Conservation (phyloP, 1,140 invertebrate species). For the Drosophila bocqueti region DNA sequence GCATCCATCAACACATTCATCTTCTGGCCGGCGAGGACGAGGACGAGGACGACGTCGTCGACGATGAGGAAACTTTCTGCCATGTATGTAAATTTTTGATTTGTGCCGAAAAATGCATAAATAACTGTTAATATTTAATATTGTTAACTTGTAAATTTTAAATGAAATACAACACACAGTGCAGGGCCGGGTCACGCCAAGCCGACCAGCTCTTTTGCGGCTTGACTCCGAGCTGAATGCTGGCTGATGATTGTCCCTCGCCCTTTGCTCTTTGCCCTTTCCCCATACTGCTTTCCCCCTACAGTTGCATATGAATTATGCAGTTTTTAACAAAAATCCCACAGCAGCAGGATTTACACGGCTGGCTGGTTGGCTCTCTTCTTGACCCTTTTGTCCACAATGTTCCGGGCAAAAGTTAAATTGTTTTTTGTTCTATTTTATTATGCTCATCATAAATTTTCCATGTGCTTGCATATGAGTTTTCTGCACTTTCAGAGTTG, state of each 20-base stretch:
- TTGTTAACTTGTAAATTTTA: constrained; percentile 84
- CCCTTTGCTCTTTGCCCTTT: background rate
- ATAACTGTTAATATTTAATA: constrained; percentile 84
- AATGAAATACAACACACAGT: constrained; percentile 73
- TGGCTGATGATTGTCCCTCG: constrained; percentile 45
- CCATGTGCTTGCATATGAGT: constrained; percentile 51
- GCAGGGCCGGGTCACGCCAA: constrained; percentile 16
- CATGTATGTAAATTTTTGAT: constrained; percentile 82
- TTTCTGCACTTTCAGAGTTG: constrained; percentile 43
- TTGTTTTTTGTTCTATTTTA: constrained; percentile 74
- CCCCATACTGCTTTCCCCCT: background rate
- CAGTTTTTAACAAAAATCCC: constrained; percentile 82
- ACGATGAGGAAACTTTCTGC: constrained; percentile 57
- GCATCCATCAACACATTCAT: constrained; percentile 58
- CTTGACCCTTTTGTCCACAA: constrained; percentile 24
- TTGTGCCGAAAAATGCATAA: constrained; percentile 82
- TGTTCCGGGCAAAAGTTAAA: constrained; percentile 70
- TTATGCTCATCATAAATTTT: constrained; percentile 61
- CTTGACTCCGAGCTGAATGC: constrained; percentile 32
- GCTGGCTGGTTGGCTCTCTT: constrained; percentile 39
- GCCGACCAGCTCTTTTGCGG: constrained; percentile 32
- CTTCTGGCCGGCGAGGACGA: constrained; percentile 14
- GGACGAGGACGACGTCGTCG: background rate
- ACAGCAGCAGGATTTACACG: constrained; percentile 66
- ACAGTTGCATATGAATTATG: constrained; percentile 71